Conservation (phyloP, 2,797 vertebrate genomes). For the Megaceryle alcyon region DNA sequence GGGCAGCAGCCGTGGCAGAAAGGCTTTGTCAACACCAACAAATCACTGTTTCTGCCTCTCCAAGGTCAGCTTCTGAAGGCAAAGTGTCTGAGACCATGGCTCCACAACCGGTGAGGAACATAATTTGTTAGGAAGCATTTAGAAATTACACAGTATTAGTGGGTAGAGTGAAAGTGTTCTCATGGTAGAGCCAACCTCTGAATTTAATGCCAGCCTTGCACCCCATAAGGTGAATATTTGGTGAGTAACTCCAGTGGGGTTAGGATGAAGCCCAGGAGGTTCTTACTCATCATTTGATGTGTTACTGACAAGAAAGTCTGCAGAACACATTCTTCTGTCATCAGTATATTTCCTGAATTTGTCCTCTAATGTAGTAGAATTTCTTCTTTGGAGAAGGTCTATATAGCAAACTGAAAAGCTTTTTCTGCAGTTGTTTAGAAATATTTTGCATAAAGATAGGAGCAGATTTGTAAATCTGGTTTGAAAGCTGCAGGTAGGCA, state of each 20-base stretch:
- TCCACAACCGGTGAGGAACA: background rate
- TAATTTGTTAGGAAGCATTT: background rate
- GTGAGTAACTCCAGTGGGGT: background rate
- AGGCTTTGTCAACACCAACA: conserved; percentile 41
- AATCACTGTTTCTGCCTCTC: conserved; percentile 3
- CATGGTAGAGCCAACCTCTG: background rate
- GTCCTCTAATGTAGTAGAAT: background rate
- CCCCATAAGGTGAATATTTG: background rate
- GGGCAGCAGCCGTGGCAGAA: background rate
- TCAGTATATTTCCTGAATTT: background rate
- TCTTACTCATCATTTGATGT: conserved; percentile 5
- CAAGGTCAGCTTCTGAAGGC: conserved; percentile 12
- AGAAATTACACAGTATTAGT: background rate
- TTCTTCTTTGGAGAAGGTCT: background rate
- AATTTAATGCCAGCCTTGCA: background rate
- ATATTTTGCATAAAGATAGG: background rate
- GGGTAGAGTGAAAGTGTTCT: background rate
- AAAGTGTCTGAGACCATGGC: background rate
- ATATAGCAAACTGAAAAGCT: background rate
- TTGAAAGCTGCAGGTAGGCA: background rate
- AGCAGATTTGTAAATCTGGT: background rate
- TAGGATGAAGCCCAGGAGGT: conserved; percentile 6
- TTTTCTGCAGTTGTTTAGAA: background rate
- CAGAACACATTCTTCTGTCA: background rate
- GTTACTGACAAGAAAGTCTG: background rate